Base-by-base conservation (phyloP, 2,113 vertebrate species). In the Callocephalon fimbriatum region DNA sequence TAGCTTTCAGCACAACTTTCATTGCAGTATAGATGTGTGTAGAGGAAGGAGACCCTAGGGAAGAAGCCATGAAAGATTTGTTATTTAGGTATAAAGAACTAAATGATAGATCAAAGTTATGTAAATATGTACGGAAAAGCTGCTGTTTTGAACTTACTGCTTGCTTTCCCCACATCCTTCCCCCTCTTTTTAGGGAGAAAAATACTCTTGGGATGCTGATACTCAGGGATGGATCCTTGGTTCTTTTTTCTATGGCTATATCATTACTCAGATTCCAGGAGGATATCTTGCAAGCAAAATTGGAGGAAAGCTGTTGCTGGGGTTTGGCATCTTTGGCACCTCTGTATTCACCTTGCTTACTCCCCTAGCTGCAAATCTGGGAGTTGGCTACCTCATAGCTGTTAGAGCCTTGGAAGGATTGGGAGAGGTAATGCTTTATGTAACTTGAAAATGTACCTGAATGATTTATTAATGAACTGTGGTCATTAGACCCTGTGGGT, bases 201-300 rank as follows among this genome's bases (percentile, higher is more conserved):
- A 98, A 50, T 99, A 99, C 96, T 80, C 98, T 47, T 99, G 99
- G 99, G 97, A 99, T 97, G 98, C 99, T 8, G 98, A 99, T 96
- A 99, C 98, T 27, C 99, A 99, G 96, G 99, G 99, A 59, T 99
- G 99, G 99, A 99, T 99, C 97, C 98, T 99, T 56, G 99, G 99
- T 76, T 99, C 99, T 45, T 99, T 99, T 97, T 99, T 99, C 97
- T 99, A 99, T 44, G 99, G 99, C 75, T 99, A 99, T 97, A 99
- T 99, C 86, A 47, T 99, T 93, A 99, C 99, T 15, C 99, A 99
- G 97, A 98, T 99, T 91, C 99, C 99, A 38, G 99, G 99, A 45
- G 99, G 99, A 48, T 99, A 99, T 95, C 83, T 99, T 90, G 99
- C 99, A 44, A 98, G 99, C 77, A 99, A 97, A 97, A 97, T 98